Evolutionary conservation across 2,113 vertebrate genomes (phyloP).

Genomic region (Ahaetulla prasina): DNA sequence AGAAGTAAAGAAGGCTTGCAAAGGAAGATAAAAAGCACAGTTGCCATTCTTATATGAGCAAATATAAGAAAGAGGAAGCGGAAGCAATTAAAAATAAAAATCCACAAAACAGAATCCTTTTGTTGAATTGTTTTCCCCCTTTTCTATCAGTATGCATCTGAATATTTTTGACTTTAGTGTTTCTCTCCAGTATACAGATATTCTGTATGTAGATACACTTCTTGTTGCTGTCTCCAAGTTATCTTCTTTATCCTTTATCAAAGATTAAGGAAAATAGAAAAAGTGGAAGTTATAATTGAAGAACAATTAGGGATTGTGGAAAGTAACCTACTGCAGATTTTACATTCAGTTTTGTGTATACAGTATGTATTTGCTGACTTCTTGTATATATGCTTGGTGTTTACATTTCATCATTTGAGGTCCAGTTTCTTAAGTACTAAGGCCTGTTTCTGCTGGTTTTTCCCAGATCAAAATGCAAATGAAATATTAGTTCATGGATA

Average conservation of each 20-base stretch:
- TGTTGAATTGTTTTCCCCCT: background rate
- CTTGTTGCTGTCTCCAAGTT: conserved; percentile 12
- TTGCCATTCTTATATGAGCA: background rate
- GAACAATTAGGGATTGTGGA: background rate
- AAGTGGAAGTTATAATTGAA: background rate
- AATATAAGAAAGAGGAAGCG: background rate
- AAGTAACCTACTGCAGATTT: background rate
- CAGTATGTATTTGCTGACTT: background rate
- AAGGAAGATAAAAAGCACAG: background rate
- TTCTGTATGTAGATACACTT: conserved; percentile 30
- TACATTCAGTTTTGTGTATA: background rate
- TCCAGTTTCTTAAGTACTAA: conserved; percentile 45
- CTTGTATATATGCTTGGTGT: background rate
- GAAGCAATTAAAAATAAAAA: background rate
- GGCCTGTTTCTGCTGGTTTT: background rate
- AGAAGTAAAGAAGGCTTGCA: background rate
- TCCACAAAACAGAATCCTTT: background rate
- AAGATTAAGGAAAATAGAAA: background rate
- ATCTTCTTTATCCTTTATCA: background rate
- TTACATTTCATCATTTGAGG: conserved; percentile 15
- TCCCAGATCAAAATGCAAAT: conserved; percentile 18
- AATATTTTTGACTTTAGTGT: background rate
- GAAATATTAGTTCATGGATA: conserved; percentile 44
- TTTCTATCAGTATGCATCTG: background rate
- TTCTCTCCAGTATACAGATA: conserved; percentile 26